Conservation (phyloP, 30 jellyfish, hydroid and myxozoan species). For the Cassiopea xamachana region DNA sequence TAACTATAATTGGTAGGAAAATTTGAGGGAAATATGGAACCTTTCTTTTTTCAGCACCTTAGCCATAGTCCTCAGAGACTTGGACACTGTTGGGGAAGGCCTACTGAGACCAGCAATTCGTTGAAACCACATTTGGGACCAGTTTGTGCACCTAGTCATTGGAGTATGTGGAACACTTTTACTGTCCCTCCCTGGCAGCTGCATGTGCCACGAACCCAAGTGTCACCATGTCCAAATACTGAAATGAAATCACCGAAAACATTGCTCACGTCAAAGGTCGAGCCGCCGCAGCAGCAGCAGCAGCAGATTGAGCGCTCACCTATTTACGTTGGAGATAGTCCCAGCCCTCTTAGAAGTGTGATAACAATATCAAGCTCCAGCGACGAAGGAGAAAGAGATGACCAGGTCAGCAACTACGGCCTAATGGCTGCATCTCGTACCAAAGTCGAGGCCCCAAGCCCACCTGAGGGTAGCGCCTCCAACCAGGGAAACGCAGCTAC, state of each 20-base stretch:
- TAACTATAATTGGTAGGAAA: not conserved
- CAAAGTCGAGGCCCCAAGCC: conserved; percentile 65
- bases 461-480: conserved; percentile 2
- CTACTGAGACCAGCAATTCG: conserved; percentile 66
- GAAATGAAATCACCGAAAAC: conserved; percentile 37
- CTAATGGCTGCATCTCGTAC: conserved; percentile 46
- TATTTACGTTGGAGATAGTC: conserved; percentile 86
- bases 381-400: conserved; percentile 85
- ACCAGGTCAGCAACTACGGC: conserved; percentile 24
- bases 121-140: conserved; percentile 63
- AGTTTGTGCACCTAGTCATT: conserved; percentile 67
- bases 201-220: conserved; percentile 74
- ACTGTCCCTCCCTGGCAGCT: conserved; percentile 91
- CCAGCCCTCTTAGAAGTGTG: conserved; percentile 87
- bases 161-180: conserved; percentile 90
- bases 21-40: not conserved
- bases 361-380: conserved; percentile 94
- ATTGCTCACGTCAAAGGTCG: conserved; percentile 15
- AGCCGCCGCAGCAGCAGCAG: not conserved
- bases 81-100: conserved; percentile 74
- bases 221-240: conserved; percentile 47
- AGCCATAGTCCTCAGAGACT: conserved; percentile 76
- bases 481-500: conserved; percentile 32
- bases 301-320: conserved; percentile 68
- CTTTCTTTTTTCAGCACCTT: conserved; percentile 25